Base-by-base conservation (phyloP, 2,888 invertebrate species). In the Clivina fossor region DNA sequence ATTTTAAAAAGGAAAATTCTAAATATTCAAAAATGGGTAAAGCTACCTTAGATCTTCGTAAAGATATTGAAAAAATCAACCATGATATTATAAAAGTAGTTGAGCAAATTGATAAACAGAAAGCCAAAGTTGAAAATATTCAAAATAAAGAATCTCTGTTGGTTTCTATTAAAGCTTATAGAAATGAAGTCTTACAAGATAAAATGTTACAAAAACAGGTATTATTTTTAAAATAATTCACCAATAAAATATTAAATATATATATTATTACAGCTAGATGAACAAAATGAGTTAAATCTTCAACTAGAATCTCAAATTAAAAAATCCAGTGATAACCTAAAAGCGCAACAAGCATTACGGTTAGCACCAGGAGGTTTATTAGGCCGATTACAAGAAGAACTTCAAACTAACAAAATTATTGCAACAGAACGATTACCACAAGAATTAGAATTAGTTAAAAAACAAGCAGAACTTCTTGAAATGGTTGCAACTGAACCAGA, bases 51-150 rank as follows among this genome's bases (percentile, higher is more conserved):
- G 93, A 93, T 75, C 82, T 94, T 57, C 84, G 90, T 63, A 84
- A 86, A 62, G 93, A 93, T 69, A 84, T 93, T 47, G 83, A 85
- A 63, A 85, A 89, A 59, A 92, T 93, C 89, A 90, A 90, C 61
- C 84, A 88, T 49, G 93, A 94, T 50, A 59, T 64, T 19, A 38
- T 56, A n/a, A 62, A 59, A 56, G 50, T 67, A 22, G 15, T 57
- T 8, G 66, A 65, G 44, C 60, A 63, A 13, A 59, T 64, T 15
- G 61, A 64, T 13, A 58, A 61, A 47, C 67, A 67, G 54, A 62
- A 78, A 70, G 74, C 77, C 33, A 80, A 86, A 78, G 77, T 87
- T 44, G 82, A 86, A 60, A 81, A 82, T 61, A 78, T 83, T 32
- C 79, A 80, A 33, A 83, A 86, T 68, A 82, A 82, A 63, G 84